A percentile compares a stretch with the other conserved stretches of the same genome.
These are phyloP conservation scores for Passer montanus DNA, from an alignment of 2,113 vertebrate genomes.

Conservation along the genomic window DNA sequence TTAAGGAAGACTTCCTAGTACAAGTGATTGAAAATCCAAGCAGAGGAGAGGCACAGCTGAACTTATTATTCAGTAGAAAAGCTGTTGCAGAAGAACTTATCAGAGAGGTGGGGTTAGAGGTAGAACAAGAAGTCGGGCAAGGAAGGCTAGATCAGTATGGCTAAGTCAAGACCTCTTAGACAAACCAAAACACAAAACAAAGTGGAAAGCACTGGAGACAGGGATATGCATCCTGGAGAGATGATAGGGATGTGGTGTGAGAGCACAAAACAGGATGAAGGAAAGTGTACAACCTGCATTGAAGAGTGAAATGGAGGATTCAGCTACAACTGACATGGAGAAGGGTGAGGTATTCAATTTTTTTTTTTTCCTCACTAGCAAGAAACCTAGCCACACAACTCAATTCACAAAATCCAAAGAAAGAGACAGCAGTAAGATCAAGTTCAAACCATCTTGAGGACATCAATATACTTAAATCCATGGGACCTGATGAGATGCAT, in stretches of 20 bases:
- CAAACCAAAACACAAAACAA: background rate
- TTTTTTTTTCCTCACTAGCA: background rate
- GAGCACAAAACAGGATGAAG: background rate
- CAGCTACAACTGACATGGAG: background rate
- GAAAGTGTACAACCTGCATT: fast-evolving
- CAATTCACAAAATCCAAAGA: no score
- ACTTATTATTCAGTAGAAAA: background rate
- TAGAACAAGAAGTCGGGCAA: background rate
- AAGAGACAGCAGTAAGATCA: background rate
- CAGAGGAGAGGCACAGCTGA: background rate
- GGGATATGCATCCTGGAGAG: background rate
- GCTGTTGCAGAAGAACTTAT: background rate
- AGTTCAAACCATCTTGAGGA: background rate
- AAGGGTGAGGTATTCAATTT: background rate
- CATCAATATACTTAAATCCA: background rate
- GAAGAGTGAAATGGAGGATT: background rate
- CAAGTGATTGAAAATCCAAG: background rate
- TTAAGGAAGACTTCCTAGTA: background rate
- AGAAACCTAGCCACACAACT: background rate
- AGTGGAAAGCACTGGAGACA: background rate
- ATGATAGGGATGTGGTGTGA: background rate
- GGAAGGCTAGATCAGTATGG: background rate
- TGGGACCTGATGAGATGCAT: background rate
- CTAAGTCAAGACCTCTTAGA: background rate
- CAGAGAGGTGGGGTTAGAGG: background rate